Conservation (phyloP, 2,113 vertebrate species). For the Reinhardtius hippoglossoides region DNA sequence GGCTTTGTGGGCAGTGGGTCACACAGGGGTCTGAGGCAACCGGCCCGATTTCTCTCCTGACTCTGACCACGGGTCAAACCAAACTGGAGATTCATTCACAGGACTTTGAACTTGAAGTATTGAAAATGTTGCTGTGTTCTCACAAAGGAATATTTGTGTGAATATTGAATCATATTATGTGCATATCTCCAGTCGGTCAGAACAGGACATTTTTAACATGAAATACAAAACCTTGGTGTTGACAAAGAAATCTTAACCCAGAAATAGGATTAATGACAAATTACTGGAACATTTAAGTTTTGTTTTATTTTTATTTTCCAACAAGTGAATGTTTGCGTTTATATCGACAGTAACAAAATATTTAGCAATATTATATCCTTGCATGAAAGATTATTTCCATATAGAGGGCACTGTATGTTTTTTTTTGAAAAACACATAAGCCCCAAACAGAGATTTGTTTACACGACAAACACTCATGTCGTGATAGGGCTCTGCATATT, state of each 20-base stretch:
- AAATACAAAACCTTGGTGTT: conserved; percentile 18
- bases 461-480: conserved; percentile 40
- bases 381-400: conserved; percentile 71
- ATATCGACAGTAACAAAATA: conserved; percentile 60
- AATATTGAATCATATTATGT: conserved; percentile 47
- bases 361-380: conserved; percentile 80
- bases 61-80: conserved; percentile 54
- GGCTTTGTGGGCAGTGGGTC: conserved; percentile 55
- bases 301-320: conserved; percentile 30
- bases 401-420: conserved; percentile 60
- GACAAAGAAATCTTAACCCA: conserved; percentile 30
- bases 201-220: conserved; percentile 47
- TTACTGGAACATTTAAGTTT: conserved; percentile 28
- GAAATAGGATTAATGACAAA: conserved; percentile 28
- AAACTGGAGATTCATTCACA: conserved; percentile 62
- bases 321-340: conserved; percentile 57
- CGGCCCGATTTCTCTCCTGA: conserved; percentile 32
- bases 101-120: conserved; percentile 53
- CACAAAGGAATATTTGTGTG: conserved; percentile 59
- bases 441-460: conserved; percentile 54
- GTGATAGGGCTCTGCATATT: conserved; percentile 41
- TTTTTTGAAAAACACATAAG: conserved; percentile 31
- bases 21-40: conserved; percentile 60
- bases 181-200: conserved; percentile 38
- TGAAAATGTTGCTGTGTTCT: conserved; percentile 44